A percentile compares a stretch with the other conserved stretches of the same genome.
These are phyloP conservation scores for Aphodius granarius DNA, from an alignment of 2,888 invertebrate species.

Conservation along the genomic window DNA sequence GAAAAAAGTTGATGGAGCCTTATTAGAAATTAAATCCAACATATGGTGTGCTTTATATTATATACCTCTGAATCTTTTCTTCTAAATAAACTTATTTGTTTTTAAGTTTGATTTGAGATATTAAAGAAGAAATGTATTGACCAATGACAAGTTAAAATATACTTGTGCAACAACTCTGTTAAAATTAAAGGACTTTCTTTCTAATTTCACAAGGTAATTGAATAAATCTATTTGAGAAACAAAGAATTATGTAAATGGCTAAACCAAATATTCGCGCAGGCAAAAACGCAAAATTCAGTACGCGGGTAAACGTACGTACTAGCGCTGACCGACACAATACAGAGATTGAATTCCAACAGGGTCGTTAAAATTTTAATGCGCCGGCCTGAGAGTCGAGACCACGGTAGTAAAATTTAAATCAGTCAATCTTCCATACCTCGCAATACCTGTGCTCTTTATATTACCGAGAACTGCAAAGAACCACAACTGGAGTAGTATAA, in stretches of 20 bases:
- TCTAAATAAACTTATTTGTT: too few relatives aligned
- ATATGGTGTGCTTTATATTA: too few relatives aligned
- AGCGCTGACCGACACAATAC: neutral
- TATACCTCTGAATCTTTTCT: too few relatives aligned
- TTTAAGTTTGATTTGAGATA: too few relatives aligned
- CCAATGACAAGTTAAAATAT: too few relatives aligned
- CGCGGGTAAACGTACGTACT: neutral
- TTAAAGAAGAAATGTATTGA: too few relatives aligned
- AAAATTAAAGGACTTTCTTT: too few relatives aligned
- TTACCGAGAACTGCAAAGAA: neutral
- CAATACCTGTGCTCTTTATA: neutral
- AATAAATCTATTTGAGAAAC: neutral
- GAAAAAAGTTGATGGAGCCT: too few relatives aligned
- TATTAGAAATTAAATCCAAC: too few relatives aligned
- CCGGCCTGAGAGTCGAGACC: neutral
- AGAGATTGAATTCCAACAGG: neutral
- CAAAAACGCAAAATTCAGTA: neutral
- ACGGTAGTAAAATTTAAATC: neutral
- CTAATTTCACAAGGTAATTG: too few relatives aligned
- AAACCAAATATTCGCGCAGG: neutral
- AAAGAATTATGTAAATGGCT: neutral
- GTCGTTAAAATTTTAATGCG: neutral
- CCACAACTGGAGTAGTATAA: neutral
- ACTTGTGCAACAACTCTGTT: too few relatives aligned
- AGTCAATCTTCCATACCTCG: neutral